Evolutionary conservation across 2,797 vertebrate species (phyloP).

Genomic region (Taeniopygia guttata): DNA sequence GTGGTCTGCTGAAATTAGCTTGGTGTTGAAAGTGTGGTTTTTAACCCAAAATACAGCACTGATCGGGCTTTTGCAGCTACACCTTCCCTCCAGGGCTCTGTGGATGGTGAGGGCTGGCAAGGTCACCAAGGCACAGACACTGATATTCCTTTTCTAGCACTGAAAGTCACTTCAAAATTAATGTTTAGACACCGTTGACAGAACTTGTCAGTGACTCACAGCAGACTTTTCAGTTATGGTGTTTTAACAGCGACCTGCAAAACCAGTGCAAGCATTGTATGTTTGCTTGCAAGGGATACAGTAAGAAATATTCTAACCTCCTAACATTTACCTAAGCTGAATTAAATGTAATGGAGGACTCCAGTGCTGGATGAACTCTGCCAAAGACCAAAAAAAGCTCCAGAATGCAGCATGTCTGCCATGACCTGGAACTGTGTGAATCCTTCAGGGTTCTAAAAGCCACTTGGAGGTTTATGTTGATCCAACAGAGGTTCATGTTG

Average conservation of each 20-base stretch:
- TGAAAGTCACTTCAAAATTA: neutral
- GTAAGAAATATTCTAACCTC: neutral
- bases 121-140: neutral
- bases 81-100: neutral
- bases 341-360: neutral
- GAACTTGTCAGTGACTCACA: conserved; percentile 3
- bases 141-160: neutral
- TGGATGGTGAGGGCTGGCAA: neutral
- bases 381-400: neutral
- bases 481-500: neutral
- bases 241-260: neutral
- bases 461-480: neutral
- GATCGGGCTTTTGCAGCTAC: neutral
- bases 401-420: neutral
- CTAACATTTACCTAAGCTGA: conserved; percentile 5
- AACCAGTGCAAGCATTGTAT: neutral
- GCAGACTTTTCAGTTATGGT: neutral
- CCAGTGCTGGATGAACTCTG: neutral
- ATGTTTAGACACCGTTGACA: conserved; percentile 23
- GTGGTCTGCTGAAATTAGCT: neutral
- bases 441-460: neutral
- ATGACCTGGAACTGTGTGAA: neutral
- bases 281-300: neutral
- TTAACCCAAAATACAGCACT: neutral
- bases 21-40: neutral